phyloP scores from a whole-genome alignment of 2,113 vertebrate genomes.

The Saccopteryx leptura region DNA sequence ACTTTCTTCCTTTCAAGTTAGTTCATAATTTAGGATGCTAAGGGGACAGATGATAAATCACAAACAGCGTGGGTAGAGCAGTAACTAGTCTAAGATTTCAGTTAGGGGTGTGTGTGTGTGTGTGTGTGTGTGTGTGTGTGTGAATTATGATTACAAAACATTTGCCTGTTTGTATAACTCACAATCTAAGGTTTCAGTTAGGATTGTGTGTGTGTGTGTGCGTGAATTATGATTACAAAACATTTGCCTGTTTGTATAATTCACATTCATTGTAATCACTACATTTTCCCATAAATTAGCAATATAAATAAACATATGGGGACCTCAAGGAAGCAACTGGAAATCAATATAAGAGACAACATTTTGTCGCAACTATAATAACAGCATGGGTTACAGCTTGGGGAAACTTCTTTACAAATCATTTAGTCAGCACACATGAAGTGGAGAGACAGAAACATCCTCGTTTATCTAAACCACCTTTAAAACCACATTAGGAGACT shows the following conservation, averaged over 20 bases:
- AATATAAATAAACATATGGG: constrained; percentile 82
- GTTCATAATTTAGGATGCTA: constrained; percentile 78
- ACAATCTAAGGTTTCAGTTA: constrained; percentile 65
- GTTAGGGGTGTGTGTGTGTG: neutral
- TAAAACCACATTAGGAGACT: constrained; percentile 67
- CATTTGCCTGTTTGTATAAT: constrained; percentile 76
- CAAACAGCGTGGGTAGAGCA: constrained; percentile 73
- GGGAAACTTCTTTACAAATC: constrained; percentile 80
- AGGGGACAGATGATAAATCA: constrained; percentile 74
- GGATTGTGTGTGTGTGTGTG: neutral
- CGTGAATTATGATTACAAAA: constrained; percentile 83
- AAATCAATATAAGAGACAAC: constrained; percentile 80
- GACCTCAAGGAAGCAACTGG: constrained; percentile 80
- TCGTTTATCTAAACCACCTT: constrained; percentile 71
- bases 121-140: constrained; percentile 21
- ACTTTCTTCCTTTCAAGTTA: constrained; percentile 67
- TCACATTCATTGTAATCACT: constrained; percentile 83
- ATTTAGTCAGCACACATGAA: constrained; percentile 65
- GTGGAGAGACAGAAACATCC: neutral
- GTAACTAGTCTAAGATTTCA: constrained; percentile 62
- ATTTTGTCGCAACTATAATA: constrained; percentile 84
- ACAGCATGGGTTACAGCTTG: constrained; percentile 84
- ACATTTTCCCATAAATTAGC: constrained; percentile 85
- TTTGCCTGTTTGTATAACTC: constrained; percentile 79
- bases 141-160: constrained; percentile 83